Conservation (phyloP, 2,888 invertebrate species). For the Sinhomidia bicolor region DNA sequence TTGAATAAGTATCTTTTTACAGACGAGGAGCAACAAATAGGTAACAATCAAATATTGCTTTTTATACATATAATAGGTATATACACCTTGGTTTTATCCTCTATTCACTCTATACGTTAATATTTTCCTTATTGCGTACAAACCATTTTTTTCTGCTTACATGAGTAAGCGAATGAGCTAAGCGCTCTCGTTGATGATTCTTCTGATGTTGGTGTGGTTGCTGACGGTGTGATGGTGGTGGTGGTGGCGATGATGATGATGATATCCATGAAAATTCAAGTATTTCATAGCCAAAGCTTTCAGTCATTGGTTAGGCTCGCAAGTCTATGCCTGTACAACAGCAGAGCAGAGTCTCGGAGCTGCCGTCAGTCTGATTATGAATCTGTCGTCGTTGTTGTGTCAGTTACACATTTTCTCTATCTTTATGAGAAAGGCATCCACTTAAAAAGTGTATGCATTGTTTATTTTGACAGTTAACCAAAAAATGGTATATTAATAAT, state of each 20-base stretch:
- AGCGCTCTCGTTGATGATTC: conserved; percentile 10
- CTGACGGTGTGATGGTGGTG: conserved; percentile 45
- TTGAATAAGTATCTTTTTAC: not conserved
- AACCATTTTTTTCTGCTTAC: conserved; percentile 38
- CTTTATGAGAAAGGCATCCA: not conserved
- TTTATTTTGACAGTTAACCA: conserved; percentile 30
- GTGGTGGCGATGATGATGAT: conserved; percentile 42
- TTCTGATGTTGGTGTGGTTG: not conserved
- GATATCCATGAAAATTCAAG: conserved; percentile 73
- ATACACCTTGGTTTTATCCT: not conserved
- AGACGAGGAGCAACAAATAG: conserved; percentile 10
- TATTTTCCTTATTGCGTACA: conserved; percentile 1
- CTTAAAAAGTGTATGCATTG: not conserved
- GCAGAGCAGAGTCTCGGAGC: conserved; percentile 13
- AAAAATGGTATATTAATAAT: not conserved
- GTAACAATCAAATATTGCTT: not conserved
- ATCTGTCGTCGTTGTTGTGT: conserved; percentile 36
- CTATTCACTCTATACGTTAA: not conserved
- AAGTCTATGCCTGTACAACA: conserved; percentile 56
- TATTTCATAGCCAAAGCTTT: conserved; percentile 55
- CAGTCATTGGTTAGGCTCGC: conserved; percentile 67
- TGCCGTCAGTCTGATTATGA: conserved; percentile 58
- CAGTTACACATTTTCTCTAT: conserved; percentile 41
- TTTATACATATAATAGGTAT: not conserved
- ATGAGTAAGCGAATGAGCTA: conserved; percentile 52